A percentile compares a stretch with the other conserved stretches of the same genome.
phyloP scores from a whole-genome alignment of 2,113 vertebrate genomes.

The Felis chaus region DNA sequence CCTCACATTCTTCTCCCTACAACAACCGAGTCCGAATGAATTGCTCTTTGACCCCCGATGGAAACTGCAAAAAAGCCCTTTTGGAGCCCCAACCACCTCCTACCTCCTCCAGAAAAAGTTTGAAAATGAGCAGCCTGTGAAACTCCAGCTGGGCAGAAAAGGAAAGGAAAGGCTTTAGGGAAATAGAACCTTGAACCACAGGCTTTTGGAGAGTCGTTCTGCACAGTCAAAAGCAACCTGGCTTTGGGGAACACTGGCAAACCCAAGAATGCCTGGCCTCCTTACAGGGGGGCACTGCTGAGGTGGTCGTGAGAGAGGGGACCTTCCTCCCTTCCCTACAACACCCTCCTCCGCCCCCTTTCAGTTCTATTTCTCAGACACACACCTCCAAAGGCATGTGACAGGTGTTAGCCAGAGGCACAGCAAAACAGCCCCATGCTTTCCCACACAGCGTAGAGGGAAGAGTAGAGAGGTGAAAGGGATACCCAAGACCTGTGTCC shows the following conservation, averaged over 20 bases:
- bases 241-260: not conserved
- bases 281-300: not conserved
- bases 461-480: not conserved
- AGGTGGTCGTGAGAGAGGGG: not conserved
- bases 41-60: not conserved
- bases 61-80: not conserved
- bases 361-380: constrained; percentile 13
- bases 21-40: not conserved
- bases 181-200: not conserved
- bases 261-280: not conserved
- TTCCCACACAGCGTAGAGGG: not conserved
- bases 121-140: constrained; percentile 20
- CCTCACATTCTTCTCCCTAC: not conserved
- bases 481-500: not conserved
- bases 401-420: not conserved
- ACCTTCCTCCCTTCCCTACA: not conserved
- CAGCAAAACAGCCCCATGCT: not conserved
- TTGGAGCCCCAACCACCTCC: not conserved
- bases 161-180: not conserved
- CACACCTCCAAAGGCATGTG: constrained; percentile 37
- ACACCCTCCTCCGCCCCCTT: not conserved
- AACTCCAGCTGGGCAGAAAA: not conserved
- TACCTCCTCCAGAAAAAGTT: constrained; percentile 63
- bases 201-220: not conserved
- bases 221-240: not conserved